Conservation (phyloP, 2,888 invertebrate species). For the Dysmachus trigonus region DNA sequence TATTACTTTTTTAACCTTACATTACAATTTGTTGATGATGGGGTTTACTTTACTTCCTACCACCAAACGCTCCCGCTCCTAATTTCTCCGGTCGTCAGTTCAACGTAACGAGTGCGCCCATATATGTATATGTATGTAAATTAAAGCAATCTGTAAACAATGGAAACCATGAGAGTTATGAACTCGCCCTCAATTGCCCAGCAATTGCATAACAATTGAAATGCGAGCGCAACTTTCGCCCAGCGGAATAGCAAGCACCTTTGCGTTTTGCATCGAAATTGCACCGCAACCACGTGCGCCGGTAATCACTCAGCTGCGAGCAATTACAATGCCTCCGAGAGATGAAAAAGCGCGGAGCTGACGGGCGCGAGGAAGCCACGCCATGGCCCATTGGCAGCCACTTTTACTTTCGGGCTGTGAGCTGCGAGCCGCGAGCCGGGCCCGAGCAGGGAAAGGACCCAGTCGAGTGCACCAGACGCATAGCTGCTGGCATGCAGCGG, state of each 20-base stretch:
- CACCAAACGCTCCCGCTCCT: neutral
- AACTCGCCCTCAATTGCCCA: slow-evolving; percentile 2
- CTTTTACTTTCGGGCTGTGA: neutral
- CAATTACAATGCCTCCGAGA: neutral
- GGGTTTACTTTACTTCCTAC: neutral
- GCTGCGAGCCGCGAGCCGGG: neutral
- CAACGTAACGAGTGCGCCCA: neutral
- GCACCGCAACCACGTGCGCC: neutral
- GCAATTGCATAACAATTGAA: slow-evolving; percentile 5
- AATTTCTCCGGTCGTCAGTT: neutral
- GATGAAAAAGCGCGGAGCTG: neutral
- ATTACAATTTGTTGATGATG: neutral
- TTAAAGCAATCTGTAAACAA: neutral
- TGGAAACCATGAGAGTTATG: neutral
- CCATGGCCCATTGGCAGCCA: neutral
- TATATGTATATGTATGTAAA: neutral
- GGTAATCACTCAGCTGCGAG: neutral
- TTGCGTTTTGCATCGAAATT: neutral
- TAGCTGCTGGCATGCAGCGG: neutral
- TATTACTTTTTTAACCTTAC: neutral
- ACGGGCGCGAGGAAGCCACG: neutral
- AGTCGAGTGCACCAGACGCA: neutral
- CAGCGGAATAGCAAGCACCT: neutral
- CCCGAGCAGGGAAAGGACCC: neutral
- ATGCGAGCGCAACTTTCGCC: neutral